Conservation (phyloP, 2,113 vertebrate species). For the Leptosomus discolor region DNA sequence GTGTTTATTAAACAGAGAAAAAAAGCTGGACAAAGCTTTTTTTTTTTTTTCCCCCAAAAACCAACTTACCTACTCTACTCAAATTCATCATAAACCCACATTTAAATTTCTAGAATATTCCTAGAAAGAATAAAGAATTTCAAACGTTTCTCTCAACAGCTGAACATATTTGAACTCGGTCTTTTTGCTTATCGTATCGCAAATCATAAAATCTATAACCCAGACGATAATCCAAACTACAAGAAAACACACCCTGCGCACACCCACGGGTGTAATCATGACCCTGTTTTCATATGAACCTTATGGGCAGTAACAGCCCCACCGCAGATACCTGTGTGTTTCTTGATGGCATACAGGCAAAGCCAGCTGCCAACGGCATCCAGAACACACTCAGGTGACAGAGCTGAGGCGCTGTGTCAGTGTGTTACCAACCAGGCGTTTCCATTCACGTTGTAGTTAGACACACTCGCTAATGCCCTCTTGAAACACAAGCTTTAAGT, state of each 20-base stretch:
- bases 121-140: not conserved
- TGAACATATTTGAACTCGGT: not conserved
- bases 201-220: not conserved
- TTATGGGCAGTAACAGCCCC: not conserved
- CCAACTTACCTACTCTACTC: not conserved
- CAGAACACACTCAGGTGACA: not conserved
- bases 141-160: not conserved
- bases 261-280: not conserved
- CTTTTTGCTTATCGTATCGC: not conserved
- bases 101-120: not conserved
- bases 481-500: not conserved
- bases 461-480: not conserved
- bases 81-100: not conserved
- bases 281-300: not conserved
- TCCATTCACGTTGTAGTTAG: not conserved
- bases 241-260: not conserved
- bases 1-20: not conserved
- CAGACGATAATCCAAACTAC: not conserved
- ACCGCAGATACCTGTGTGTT: not conserved
- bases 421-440: not conserved
- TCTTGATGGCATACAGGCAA: not conserved
- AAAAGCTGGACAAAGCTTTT: not conserved
- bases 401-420: not conserved
- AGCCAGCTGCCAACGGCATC: not conserved
- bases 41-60: rapidly evolving